Percentiles rank a stretch among this genome's conserved stretches.
phyloP scores from a whole-genome alignment of 2,797 vertebrate genomes.

The Hoplostethus mediterraneus region DNA sequence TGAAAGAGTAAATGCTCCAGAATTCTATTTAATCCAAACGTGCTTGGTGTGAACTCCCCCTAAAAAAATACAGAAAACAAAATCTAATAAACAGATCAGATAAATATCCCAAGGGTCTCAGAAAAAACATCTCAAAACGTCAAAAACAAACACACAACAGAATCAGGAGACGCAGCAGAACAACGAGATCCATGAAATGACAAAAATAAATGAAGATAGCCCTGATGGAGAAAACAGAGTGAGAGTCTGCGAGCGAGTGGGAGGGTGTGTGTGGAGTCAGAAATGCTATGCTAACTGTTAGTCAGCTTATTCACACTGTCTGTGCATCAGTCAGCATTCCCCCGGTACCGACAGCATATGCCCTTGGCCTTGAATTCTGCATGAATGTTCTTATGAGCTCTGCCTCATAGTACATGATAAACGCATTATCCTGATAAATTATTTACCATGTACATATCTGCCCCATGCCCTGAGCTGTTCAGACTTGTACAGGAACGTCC shows the following conservation, averaged over 20 bases:
- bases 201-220: neutral
- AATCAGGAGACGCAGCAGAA: neutral
- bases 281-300: neutral
- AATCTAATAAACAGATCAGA: too few species aligned
- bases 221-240: constrained; percentile 2
- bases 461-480: too few species aligned
- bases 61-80: too few species aligned
- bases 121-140: constrained; percentile 37
- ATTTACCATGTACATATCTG: constrained; percentile 11
- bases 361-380: constrained; percentile 13
- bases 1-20: too few species aligned
- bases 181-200: neutral
- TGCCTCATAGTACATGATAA: constrained; percentile 15
- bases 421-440: constrained; percentile 20
- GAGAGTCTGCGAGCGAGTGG: constrained; percentile 9
- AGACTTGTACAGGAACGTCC: neutral
- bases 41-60: too few species aligned
- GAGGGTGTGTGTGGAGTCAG: constrained; percentile 5
- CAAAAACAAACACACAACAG: constrained; percentile 21
- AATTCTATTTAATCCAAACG: too few species aligned
- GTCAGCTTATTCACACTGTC: constrained; percentile 3
- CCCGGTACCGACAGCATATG: constrained; percentile 10
- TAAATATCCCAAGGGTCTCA: constrained; percentile 4
- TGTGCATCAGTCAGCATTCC: constrained; percentile 1
- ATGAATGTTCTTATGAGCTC: constrained; percentile 29